Evolutionary conservation across 2,888 invertebrate genomes (phyloP), one percentile per base, ranked within the genome.

Genomic region (Drosophila borborema): DNA sequence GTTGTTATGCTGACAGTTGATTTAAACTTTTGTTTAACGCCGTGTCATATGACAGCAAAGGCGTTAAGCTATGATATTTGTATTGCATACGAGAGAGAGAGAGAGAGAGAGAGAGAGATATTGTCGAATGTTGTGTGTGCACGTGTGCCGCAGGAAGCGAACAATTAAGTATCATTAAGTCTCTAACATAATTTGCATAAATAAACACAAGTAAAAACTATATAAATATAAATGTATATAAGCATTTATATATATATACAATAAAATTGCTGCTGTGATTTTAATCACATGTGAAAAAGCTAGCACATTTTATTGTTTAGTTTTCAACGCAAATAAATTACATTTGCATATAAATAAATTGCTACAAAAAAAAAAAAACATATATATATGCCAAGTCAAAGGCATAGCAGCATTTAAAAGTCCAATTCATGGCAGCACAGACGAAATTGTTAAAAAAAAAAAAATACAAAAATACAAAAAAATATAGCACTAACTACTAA

Each of bases 21-120:
- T 73, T 82, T 81, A 62, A 69, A 84, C 59, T 77, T 85, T 74
- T 80, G 80, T 80, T 76, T 80, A 73, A 66, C 74, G 67, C 61
- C 88, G 88, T 85, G 88, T 85, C 88, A 89, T 60, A 77, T 89
- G 89, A 87, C 89, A 89, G 89, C 46, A 87, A 74, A 89, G 90
- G 88, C 89, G 70, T 77, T 77, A 78, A 86, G 73, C 71, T 68
- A 63, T 64, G 71, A 54, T 56, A 45, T 45, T 45, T 68, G 56
- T 49, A 28, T 28, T 63, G 54, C 64, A 49, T 36, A 56, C 36
- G 28, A 53, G 38, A 41, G 28, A 53, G 23, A 40, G 38, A 38
- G 16, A 20, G 20, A 20, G 20, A 20, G 20, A 1, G 20, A 2
- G 16, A 20, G 20, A 20, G 20, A 20, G 20, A 1, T 1, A 2